phyloP scores from a whole-genome alignment of 2,888 invertebrate species.

The Lordiphosa fenestrarum region DNA sequence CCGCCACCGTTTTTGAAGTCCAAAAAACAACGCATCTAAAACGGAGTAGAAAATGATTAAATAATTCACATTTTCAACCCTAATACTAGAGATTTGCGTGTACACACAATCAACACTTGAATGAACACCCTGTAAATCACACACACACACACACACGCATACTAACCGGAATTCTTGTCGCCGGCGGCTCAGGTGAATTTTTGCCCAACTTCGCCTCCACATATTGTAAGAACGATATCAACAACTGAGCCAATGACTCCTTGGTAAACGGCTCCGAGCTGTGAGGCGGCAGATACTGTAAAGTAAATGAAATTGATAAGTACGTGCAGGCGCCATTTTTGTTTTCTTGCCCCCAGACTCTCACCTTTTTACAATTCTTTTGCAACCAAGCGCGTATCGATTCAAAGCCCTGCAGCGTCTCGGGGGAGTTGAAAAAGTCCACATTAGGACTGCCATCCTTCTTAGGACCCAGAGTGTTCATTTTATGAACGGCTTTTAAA shows the following conservation, averaged over 20 bases:
- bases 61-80: background rate
- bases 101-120: constrained; percentile 43
- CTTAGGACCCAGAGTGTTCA: constrained; percentile 82
- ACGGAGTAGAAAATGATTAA: background rate
- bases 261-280: constrained; percentile 94
- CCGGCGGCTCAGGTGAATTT: constrained; percentile 93
- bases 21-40: constrained; percentile 94
- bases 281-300: constrained; percentile 78
- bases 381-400: constrained; percentile 95
- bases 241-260: constrained; percentile 91
- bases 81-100: constrained; percentile 25
- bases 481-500: constrained; percentile 57
- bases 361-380: constrained; percentile 97
- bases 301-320: constrained; percentile 49
- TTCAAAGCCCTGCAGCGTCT: constrained; percentile 94
- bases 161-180: constrained; percentile 90
- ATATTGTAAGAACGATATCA: constrained; percentile 95
- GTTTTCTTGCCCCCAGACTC: constrained; percentile 48
- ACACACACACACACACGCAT: constrained; percentile 39
- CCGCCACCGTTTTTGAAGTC: constrained; percentile 97
- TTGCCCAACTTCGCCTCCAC: constrained; percentile 98
- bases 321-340: constrained; percentile 70
- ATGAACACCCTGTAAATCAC: constrained; percentile 45
- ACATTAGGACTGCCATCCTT: constrained; percentile 97
- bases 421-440: constrained; percentile 95